Conservation (phyloP, 2,113 vertebrate genomes). For the Nerophis ophidion region DNA sequence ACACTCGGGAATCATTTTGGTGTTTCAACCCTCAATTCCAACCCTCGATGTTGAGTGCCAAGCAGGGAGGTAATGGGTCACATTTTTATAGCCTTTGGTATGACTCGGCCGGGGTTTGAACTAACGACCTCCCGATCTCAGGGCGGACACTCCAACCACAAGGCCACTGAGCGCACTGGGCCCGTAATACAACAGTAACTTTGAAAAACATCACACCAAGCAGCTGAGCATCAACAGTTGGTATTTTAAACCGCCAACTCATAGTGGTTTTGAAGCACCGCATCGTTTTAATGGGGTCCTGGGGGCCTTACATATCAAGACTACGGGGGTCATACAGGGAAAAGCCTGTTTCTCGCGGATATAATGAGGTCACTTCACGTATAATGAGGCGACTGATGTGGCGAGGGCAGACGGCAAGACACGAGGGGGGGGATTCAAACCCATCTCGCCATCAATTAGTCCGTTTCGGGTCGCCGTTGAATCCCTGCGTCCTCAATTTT, state of each 20-base stretch:
- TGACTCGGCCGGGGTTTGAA: too few species aligned
- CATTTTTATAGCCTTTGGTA: too few species aligned
- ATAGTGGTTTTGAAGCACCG: slow-evolving; percentile 51
- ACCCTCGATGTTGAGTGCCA: too few species aligned
- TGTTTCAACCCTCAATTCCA: too few species aligned
- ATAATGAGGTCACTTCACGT: slow-evolving; percentile 60
- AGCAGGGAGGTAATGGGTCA: too few species aligned
- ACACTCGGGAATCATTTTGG: too few species aligned
- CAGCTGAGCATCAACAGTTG: slow-evolving; percentile 47
- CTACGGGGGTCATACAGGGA: slow-evolving; percentile 39
- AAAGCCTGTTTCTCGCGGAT: slow-evolving; percentile 51
- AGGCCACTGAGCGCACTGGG: neutral
- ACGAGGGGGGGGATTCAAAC: slow-evolving; percentile 35
- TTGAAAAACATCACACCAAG: slow-evolving; percentile 44
- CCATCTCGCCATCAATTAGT: slow-evolving; percentile 47
- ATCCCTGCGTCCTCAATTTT: slow-evolving; percentile 9
- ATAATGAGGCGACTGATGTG: slow-evolving; percentile 56
- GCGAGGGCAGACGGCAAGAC: slow-evolving; percentile 13
- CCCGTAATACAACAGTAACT: slow-evolving; percentile 55
- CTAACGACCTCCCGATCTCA: too few species aligned
- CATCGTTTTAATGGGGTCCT: slow-evolving; percentile 56
- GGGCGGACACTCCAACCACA: too few species aligned
- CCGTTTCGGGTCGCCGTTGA: slow-evolving; percentile 28
- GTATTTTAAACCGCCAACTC: slow-evolving; percentile 35
- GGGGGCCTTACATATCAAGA: slow-evolving; percentile 45